Conservation (phyloP, 2,797 vertebrate species). For the Argentina silus region DNA sequence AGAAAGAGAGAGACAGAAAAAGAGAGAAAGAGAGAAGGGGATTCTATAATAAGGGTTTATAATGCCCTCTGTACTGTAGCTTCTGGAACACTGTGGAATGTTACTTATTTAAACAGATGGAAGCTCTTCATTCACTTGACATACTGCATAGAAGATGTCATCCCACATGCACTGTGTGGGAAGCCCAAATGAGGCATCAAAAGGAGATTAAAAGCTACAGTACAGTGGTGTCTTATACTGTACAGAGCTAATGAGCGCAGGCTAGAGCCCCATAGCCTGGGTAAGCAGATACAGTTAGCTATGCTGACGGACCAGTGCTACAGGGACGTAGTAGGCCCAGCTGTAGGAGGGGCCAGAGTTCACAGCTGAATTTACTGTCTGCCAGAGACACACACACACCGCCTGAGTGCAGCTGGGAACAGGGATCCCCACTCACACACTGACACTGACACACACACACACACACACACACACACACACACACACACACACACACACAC, state of each 20-base stretch:
- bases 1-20: background rate
- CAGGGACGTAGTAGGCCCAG: background rate
- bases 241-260: slow-evolving; percentile 4
- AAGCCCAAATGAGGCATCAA: background rate
- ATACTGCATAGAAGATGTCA: background rate
- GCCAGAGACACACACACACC: slow-evolving; percentile 6
- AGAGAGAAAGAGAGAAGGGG: background rate
- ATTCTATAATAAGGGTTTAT: background rate
- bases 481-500: slow-evolving; percentile 4
- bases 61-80: no score
- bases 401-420: slow-evolving; percentile 16
- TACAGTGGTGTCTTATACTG: background rate
- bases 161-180: background rate
- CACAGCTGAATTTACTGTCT: slow-evolving; percentile 18
- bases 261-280: background rate
- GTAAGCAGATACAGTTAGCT: no score
- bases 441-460: slow-evolving; percentile 22
- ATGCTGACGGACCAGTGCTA: background rate
- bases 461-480: slow-evolving; percentile 5
- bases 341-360: background rate
- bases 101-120: background rate
- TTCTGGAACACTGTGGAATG: no score
- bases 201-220: background rate
- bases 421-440: slow-evolving; percentile 27
- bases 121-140: background rate